Base-by-base conservation (phyloP, 2,113 vertebrate species). In the Ivindomyrus marchei region DNA sequence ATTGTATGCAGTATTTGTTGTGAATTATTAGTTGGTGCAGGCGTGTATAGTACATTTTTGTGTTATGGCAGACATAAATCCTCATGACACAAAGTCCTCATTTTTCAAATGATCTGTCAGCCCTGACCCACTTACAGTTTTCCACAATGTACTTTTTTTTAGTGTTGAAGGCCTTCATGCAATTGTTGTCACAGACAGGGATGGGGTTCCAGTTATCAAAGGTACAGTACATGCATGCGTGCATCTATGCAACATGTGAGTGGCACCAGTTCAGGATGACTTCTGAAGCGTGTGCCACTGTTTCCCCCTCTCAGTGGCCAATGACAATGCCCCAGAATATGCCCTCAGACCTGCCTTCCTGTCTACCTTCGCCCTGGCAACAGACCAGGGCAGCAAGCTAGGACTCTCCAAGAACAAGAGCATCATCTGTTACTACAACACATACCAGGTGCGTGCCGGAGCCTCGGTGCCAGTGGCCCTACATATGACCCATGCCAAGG, bases 371-470 rank as follows among this genome's bases (percentile, higher is more conserved):
- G 98, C 98, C 11, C 95, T 99, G 88, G 98, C 98, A 56, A 99
- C 98, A 0, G 98, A 99, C 93, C 98, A 99, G 93, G 98, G 98
- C 91, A 99, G 98, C 94, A 99, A 99, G 90, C 95, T 99, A 50
- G 98, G 98, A 58, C 97, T 99, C 24, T 99, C 98, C 70, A 99
- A 99, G 94, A 99, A 99, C 92, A 99, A 99, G 93, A 99, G 98
- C 90, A 99, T 99, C 90, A 99, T 99, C 95, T 99, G 98, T 94
- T 99, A 99, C 92, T 99, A 99, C 93, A 98, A 97, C 90, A 97
- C 97, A 0, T 99, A 99, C 93, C 98, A 99, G 97, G 98, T 99
- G 88, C 83, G 74, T 50, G 21, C 15, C 10, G 3, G 70, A 9
- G 4, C 42, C 3, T 17, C 5, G 0, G 13, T n/a, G 10, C 80